Conservation (phyloP, 64 coral and sea anemone species). For the Montipora foliosa region DNA sequence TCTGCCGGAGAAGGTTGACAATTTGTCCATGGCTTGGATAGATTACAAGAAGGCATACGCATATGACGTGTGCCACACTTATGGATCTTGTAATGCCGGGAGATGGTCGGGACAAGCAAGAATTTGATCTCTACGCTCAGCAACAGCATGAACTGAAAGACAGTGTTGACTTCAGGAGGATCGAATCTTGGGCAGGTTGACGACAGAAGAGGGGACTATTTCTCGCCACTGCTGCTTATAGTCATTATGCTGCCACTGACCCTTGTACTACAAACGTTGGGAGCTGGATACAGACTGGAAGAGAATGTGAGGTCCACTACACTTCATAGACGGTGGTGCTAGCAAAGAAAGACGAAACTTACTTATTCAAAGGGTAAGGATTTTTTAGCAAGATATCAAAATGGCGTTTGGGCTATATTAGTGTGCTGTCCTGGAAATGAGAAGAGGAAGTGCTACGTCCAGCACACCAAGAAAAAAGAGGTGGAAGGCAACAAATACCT, state of each 20-base stretch:
- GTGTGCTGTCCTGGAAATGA: constrained; percentile 17
- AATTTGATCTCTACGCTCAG: not conserved
- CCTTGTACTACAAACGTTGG: not conserved
- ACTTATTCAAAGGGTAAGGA: constrained; percentile 13
- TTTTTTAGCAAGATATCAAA: constrained; percentile 7
- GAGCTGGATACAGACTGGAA: constrained; percentile 8
- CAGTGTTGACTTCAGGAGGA: not conserved
- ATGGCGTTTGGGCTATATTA: not conserved
- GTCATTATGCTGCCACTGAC: not conserved
- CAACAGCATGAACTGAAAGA: not conserved
- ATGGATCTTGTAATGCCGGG: not conserved
- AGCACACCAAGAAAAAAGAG: not conserved
- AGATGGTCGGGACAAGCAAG: not conserved
- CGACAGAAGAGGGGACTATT: not conserved
- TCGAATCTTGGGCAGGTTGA: not conserved
- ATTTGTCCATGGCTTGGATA: not conserved
- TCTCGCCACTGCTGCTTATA: not conserved
- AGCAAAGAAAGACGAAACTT: not conserved
- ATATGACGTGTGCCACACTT: not conserved
- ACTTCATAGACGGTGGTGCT: not conserved
- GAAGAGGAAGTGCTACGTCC: constrained; percentile 18
- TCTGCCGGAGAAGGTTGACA: not conserved
- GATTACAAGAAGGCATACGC: too few species aligned
- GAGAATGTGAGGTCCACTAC: not conserved
- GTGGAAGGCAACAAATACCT: constrained; percentile 30